Conservation (phyloP, 2,888 invertebrate genomes). For the Cryptocephalus primarius region DNA sequence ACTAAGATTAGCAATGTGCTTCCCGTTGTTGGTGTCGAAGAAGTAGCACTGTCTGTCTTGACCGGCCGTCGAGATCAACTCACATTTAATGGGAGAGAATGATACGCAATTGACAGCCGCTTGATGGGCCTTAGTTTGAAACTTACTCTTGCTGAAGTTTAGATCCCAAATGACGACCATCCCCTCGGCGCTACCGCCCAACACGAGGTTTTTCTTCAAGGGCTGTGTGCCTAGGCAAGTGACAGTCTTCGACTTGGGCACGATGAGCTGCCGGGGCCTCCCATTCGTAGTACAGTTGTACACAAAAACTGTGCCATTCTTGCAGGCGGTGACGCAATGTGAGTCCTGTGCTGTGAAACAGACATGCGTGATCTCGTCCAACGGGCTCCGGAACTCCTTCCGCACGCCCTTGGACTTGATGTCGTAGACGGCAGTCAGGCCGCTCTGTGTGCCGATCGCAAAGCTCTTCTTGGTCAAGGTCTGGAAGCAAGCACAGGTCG, state of each 20-base stretch:
- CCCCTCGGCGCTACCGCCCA: slow-evolving; percentile 32
- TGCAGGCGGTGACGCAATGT: slow-evolving; percentile 29
- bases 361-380: slow-evolving; percentile 24
- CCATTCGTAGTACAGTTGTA: slow-evolving; percentile 27
- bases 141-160: slow-evolving; percentile 25
- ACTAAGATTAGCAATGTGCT: slow-evolving; percentile 26
- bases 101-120: slow-evolving; percentile 47
- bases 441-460: slow-evolving; percentile 28
- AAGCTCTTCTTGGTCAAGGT: slow-evolving; percentile 29
- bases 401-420: slow-evolving; percentile 27
- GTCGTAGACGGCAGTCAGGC: slow-evolving; percentile 32
- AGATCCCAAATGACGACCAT: slow-evolving; percentile 33
- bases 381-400: slow-evolving; percentile 25
- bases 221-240: slow-evolving; percentile 27
- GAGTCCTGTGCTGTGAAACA: slow-evolving; percentile 30
- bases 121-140: slow-evolving; percentile 37
- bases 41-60: slow-evolving; percentile 46
- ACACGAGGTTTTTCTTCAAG: slow-evolving; percentile 26
- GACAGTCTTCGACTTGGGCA: slow-evolving; percentile 29
- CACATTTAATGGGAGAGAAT: slow-evolving; percentile 45
- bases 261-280: slow-evolving; percentile 22
- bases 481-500: slow-evolving; percentile 32
- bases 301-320: slow-evolving; percentile 28
- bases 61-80: slow-evolving; percentile 45
- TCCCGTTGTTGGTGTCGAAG: slow-evolving; percentile 41